These are phyloP conservation scores for Centroberyx gerrardi DNA, from an alignment of 2,797 vertebrate species.

Conservation along the genomic window DNA sequence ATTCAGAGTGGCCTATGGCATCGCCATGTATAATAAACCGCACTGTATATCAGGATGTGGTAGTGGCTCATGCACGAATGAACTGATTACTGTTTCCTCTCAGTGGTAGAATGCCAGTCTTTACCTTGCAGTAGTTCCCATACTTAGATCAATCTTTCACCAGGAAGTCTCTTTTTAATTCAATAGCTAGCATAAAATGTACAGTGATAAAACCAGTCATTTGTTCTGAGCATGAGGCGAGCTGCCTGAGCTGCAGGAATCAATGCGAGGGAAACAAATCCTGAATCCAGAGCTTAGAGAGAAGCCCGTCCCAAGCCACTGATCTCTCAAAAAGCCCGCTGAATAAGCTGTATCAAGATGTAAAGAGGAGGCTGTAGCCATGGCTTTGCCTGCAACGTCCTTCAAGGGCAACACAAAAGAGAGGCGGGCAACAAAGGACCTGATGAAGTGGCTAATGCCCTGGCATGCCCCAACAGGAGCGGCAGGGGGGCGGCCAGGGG, in stretches of 20 bases:
- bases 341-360: constrained; percentile 78
- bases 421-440: constrained; percentile 82
- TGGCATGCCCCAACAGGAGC: constrained; percentile 84
- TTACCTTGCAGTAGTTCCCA: constrained; percentile 12
- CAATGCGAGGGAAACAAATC: constrained; percentile 33
- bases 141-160: constrained; percentile 17
- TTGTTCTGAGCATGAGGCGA: constrained; percentile 34
- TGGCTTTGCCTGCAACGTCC: constrained; percentile 71
- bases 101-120: constrained; percentile 14
- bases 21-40: constrained; percentile 24
- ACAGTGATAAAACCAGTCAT: constrained; percentile 33
- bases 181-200: constrained; percentile 28
- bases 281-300: constrained; percentile 22
- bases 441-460: constrained; percentile 87
- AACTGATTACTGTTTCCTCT: constrained; percentile 10
- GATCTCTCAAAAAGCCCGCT: constrained; percentile 72
- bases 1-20: constrained; percentile 51
- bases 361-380: constrained; percentile 60
- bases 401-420: constrained; percentile 84
- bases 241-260: constrained; percentile 29
- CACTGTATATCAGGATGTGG: not conserved
- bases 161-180: constrained; percentile 21
- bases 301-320: constrained; percentile 45
- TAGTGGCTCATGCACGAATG: constrained; percentile 25
- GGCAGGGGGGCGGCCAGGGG: constrained; percentile 72